phyloP scores from a whole-genome alignment of 2,797 vertebrate genomes.

The Gadopsis bispinosus region DNA sequence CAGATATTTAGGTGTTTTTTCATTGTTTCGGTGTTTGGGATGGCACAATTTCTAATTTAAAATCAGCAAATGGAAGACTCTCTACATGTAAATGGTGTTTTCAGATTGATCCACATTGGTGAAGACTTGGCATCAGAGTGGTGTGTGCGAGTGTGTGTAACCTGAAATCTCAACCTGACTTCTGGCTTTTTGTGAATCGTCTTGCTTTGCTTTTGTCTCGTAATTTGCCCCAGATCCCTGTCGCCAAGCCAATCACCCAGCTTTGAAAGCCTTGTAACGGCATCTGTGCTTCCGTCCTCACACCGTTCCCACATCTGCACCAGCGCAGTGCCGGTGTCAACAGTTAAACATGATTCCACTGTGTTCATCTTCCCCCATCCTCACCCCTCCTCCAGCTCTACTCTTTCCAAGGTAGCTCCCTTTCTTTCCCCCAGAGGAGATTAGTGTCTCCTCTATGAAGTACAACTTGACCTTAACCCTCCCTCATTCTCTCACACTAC shows the following conservation, averaged over 20 bases:
- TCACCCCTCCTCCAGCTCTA: conserved; percentile 21
- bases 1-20: too few species aligned
- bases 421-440: conserved; percentile 64
- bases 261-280: background rate
- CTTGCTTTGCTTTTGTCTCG: background rate
- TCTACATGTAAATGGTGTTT: background rate
- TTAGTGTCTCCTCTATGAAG: conserved; percentile 74
- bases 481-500: conserved; percentile 65
- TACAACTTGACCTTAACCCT: conserved; percentile 80
- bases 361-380: conserved; percentile 23
- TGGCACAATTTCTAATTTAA: background rate
- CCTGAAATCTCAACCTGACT: background rate
- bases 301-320: conserved; percentile 13
- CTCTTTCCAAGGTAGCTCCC: conserved; percentile 42
- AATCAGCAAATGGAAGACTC: background rate
- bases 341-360: conserved; percentile 42
- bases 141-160: background rate
- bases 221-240: background rate
- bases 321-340: background rate
- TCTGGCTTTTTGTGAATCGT: background rate
- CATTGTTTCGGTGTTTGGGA: background rate
- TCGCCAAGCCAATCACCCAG: background rate
- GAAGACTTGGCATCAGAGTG: background rate
- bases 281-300: background rate
- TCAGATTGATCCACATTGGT: background rate